Percentiles rank a stretch among this genome's conserved stretches.
These are phyloP conservation scores for Grallaria varia DNA, from an alignment of 2,113 vertebrate genomes.

Conservation along the genomic window DNA sequence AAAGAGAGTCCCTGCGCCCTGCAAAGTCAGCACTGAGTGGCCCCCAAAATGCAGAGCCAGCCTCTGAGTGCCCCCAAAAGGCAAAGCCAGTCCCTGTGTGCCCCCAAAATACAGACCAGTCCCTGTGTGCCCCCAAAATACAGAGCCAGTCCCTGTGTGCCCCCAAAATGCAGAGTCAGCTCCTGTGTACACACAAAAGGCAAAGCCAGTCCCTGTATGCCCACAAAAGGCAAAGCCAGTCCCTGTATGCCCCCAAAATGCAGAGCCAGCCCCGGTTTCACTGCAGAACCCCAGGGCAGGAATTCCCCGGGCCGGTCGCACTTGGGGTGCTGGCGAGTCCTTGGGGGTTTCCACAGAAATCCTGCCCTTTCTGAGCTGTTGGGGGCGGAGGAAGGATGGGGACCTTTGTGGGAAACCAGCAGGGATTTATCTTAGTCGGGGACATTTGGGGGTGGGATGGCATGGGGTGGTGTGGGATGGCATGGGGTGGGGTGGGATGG, in stretches of 20 bases:
- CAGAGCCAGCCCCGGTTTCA: accelerated
- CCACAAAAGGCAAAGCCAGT: not conserved
- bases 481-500: not conserved
- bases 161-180: not conserved
- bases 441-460: not conserved
- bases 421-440: not conserved
- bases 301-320: not conserved
- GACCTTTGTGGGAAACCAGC: accelerated
- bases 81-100: not conserved
- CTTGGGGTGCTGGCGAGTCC: not conserved
- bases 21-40: not conserved
- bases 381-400: not conserved
- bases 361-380: not conserved
- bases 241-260: not conserved
- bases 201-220: not conserved
- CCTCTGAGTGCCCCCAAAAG: accelerated
- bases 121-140: not conserved
- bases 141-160: accelerated
- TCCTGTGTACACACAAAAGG: not conserved
- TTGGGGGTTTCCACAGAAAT: not conserved
- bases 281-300: not conserved
- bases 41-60: not conserved
- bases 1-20: not conserved
- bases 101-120: no score
- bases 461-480: accelerated